Conservation (phyloP, 1,140 invertebrate genomes). For the Diorhabda sublineata region DNA sequence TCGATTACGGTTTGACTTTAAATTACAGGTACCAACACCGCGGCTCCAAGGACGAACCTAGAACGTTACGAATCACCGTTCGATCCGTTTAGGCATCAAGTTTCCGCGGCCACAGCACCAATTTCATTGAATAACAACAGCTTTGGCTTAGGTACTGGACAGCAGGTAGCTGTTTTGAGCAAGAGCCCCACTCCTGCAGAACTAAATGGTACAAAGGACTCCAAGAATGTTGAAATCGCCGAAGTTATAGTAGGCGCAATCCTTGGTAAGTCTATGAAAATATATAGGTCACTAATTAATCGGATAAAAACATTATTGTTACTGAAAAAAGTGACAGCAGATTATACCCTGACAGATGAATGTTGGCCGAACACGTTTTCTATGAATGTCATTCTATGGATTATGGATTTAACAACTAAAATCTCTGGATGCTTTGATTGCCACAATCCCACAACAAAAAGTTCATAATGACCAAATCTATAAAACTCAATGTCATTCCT, state of each 20-base stretch:
- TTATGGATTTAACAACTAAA: too few species aligned
- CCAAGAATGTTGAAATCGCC: constrained; percentile 88
- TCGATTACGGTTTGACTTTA: not conserved
- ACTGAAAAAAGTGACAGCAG: too few species aligned
- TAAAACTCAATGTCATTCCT: too few species aligned
- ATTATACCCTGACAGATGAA: too few species aligned
- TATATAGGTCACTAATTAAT: too few species aligned
- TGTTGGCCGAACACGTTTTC: too few species aligned
- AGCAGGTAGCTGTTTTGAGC: constrained; percentile 73
- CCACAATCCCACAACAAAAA: too few species aligned
- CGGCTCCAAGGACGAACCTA: constrained; percentile 59
- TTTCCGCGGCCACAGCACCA: constrained; percentile 63
- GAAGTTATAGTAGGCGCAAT: constrained; percentile 96
- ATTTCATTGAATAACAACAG: constrained; percentile 72
- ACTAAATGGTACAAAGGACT: constrained; percentile 62
- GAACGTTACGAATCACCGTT: constrained; percentile 69
- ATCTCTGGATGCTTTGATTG: too few species aligned
- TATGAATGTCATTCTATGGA: too few species aligned
- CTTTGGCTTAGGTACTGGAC: constrained; percentile 71
- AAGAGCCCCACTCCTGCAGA: constrained; percentile 82
- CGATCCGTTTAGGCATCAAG: constrained; percentile 68
- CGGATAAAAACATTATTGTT: too few species aligned
- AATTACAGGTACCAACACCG: constrained; percentile 53
- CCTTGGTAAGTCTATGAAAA: constrained; percentile 59
- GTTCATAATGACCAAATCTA: too few species aligned